Conservation (phyloP, 1,140 invertebrate species). For the Drosophila nigromelanica region DNA sequence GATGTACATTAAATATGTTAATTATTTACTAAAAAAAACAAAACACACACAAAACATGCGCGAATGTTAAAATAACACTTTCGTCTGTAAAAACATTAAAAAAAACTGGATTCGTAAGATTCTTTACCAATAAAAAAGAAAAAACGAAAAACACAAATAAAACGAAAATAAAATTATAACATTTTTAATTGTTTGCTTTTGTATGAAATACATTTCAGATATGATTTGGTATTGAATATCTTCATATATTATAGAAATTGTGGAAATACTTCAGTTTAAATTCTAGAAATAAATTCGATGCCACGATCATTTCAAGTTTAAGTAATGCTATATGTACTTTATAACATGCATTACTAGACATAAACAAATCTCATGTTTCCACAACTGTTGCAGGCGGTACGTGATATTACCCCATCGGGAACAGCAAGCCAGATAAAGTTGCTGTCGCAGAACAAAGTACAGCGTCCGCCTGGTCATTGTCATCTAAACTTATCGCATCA, state of each 20-base stretch:
- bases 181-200: slow-evolving; percentile 17
- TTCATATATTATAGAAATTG: too few relatives aligned
- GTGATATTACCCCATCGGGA: slow-evolving; percentile 9
- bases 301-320: too few relatives aligned
- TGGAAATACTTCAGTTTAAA: too few relatives aligned
- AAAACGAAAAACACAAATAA: slow-evolving; percentile 65
- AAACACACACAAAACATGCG: slow-evolving; percentile 28
- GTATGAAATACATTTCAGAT: background rate
- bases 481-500: slow-evolving; percentile 49
- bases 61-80: slow-evolving; percentile 55
- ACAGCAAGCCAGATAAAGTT: slow-evolving; percentile 33
- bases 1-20: slow-evolving; percentile 79
- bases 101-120: slow-evolving; percentile 73
- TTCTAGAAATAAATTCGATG: too few relatives aligned
- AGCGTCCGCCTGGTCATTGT: slow-evolving; percentile 42
- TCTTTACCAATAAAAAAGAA: slow-evolving; percentile 72
- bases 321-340: too few relatives aligned
- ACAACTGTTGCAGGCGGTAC: slow-evolving; percentile 1
- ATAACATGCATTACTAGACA: too few relatives aligned
- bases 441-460: slow-evolving; percentile 47
- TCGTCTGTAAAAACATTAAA: slow-evolving; percentile 75
- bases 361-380: slow-evolving; percentile 9
- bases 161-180: slow-evolving; percentile 64
- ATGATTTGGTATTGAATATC: too few relatives aligned
- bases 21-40: slow-evolving; percentile 75